Percentiles rank a stretch among this genome's conserved stretches.
phyloP scores from a whole-genome alignment of 2,888 invertebrate species.

The Tachina grossa region DNA sequence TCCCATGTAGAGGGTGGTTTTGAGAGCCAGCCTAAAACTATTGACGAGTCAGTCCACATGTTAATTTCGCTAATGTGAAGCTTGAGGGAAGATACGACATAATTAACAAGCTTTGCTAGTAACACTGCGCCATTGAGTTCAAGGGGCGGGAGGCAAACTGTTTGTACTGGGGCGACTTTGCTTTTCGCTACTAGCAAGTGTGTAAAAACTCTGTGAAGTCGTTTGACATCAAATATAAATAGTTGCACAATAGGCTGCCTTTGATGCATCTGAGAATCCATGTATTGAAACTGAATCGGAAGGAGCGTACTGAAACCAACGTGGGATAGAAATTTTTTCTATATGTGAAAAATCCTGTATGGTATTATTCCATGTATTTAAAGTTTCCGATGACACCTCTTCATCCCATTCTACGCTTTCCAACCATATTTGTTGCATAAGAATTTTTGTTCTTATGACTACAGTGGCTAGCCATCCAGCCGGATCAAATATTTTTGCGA shows the following conservation, averaged over 20 bases:
- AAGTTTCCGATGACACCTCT: not conserved
- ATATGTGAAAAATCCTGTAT: not conserved
- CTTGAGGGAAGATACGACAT: not conserved
- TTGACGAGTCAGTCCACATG: not conserved
- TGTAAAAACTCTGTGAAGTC: not conserved
- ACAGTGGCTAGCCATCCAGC: not conserved
- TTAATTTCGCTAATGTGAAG: not conserved
- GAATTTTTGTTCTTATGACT: constrained; percentile 2
- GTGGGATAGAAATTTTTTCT: not conserved
- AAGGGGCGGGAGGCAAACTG: not conserved
- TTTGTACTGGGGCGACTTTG: not conserved
- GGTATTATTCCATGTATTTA: not conserved
- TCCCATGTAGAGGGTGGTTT: not conserved
- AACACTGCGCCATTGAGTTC: not conserved
- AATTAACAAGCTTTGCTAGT: not conserved
- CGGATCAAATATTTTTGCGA: too few species aligned
- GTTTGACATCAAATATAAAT: not conserved
- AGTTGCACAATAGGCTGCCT: not conserved
- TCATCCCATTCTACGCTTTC: constrained; percentile 8
- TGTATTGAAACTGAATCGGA: not conserved
- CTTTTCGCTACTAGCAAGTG: not conserved
- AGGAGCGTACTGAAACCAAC: constrained; percentile 3
- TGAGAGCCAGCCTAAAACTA: not conserved
- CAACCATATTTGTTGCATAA: constrained; percentile 9
- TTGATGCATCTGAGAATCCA: not conserved